Base-by-base conservation (phyloP, 64 coral and sea anemone species). In the Stichodactyla helianthus region DNA sequence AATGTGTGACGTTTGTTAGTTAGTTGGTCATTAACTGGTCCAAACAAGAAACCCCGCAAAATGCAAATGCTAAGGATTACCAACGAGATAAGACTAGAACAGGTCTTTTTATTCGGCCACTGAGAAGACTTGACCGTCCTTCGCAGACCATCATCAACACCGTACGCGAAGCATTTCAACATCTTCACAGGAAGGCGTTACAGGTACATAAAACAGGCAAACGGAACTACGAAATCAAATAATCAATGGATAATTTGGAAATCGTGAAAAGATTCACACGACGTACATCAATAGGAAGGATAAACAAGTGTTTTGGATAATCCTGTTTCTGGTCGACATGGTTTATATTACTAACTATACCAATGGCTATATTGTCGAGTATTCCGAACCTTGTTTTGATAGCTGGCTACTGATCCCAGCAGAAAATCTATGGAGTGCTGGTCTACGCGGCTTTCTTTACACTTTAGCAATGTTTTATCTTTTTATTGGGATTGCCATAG, bases 401-500 rank as follows among this genome's bases (percentile, higher is more conserved):
- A 97, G 94, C 58, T 97, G 94, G 94, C 85, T 97, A 79, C 63
- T 97, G 18, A 59, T 97, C 13, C 94, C 94, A 7, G 94, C 88
- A 10, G 88, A 93, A 77, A 92, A 93, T 59, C 77, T 97, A 23
- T 97, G 95, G 95, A 77, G 16, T 19, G 77, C 90, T 1, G 86
- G 95, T 7, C 64, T 97, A 16, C 85, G 88, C 15, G 92, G 88
- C 17, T 86, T 97, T 85, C 53, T 97, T 9, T 97, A 97, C 18
- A 79, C 86, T 14, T 50, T 91, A 51, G 95, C 88, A 0, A 88
- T 97, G 88, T 86, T 97, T 51, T 97, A 97, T 59, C 67, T 93
- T 31, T 97, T 97, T 64, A 77, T 97, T 17, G 95, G 95, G 4
- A 93, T 97, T 35, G 95, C 95, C 19, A 93, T 97, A 89, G 92